Evolutionary conservation across 2,113 vertebrate genomes (phyloP).

Genomic region (Sturnus vulgaris): DNA sequence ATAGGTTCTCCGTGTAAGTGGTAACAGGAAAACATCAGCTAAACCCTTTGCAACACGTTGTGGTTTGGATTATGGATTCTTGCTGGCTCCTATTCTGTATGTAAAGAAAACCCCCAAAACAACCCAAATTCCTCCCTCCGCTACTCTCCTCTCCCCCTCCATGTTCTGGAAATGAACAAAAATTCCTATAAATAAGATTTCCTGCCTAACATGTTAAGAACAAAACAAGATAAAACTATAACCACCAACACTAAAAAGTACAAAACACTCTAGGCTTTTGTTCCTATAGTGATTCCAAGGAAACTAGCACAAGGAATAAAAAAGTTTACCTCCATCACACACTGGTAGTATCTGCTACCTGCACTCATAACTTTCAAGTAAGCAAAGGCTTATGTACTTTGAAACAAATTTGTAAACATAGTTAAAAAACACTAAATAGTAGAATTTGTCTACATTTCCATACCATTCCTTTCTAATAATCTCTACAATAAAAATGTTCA

Average conservation of each 20-base stretch:
- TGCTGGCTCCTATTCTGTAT: background rate
- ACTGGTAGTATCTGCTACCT: background rate
- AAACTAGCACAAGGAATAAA: background rate
- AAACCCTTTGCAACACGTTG: background rate
- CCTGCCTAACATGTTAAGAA: background rate
- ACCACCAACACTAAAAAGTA: background rate
- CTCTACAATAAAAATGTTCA: background rate
- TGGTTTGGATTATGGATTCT: background rate
- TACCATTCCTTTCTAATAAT: background rate
- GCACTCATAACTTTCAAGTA: background rate
- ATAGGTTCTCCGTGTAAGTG: background rate
- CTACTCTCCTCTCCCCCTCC: fast-evolving
- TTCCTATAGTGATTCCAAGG: background rate
- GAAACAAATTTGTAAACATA: background rate
- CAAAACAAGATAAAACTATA: background rate
- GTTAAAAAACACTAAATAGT: background rate
- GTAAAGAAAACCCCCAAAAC: background rate
- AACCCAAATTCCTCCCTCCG: background rate
- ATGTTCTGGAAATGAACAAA: background rate
- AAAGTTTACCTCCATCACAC: background rate
- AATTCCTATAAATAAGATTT: background rate
- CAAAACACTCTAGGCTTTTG: background rate
- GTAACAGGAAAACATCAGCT: background rate
- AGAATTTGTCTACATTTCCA: background rate
- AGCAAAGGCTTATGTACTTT: background rate